Evolutionary conservation across 2,888 invertebrate genomes (phyloP).

Genomic region (Aleiodes testaceus): DNA sequence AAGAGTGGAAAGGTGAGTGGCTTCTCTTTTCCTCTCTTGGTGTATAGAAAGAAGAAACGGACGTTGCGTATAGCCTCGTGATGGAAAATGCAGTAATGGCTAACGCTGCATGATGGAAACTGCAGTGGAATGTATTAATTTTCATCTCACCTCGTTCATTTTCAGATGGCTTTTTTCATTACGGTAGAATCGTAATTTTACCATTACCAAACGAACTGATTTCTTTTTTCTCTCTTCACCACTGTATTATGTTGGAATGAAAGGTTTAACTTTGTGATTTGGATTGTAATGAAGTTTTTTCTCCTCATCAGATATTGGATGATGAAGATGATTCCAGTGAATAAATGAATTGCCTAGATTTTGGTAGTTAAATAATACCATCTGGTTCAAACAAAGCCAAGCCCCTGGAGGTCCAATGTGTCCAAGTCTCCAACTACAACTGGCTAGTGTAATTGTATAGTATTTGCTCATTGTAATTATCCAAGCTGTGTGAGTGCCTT

Average conservation of each 20-base stretch:
- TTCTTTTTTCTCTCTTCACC: background rate
- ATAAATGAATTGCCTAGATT: conserved; percentile 46
- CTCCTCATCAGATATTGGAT: too few species aligned
- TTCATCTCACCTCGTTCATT: conserved; percentile 51
- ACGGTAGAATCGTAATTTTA: conserved; percentile 25
- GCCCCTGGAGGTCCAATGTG: conserved; percentile 25
- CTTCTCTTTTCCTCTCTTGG: conserved; percentile 47
- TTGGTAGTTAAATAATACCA: conserved; percentile 57
- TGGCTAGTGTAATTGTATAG: conserved; percentile 60
- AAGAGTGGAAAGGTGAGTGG: conserved; percentile 58
- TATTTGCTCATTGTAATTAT: conserved; percentile 66
- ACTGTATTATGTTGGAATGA: background rate
- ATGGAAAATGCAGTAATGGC: conserved; percentile 51
- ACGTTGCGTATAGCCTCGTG: conserved; percentile 16
- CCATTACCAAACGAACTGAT: conserved; percentile 11
- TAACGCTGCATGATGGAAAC: conserved; percentile 47
- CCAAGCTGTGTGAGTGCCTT: conserved; percentile 55
- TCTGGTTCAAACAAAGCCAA: conserved; percentile 52
- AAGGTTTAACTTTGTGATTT: conserved; percentile 2
- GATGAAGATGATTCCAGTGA: background rate
- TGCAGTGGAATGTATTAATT: conserved; percentile 64
- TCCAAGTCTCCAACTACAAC: conserved; percentile 26
- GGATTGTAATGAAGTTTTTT: conserved; percentile 10
- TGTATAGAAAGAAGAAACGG: conserved; percentile 50
- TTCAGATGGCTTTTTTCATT: conserved; percentile 47